Conservation (phyloP, 2,113 vertebrate genomes). For the Daboia siamensis region DNA sequence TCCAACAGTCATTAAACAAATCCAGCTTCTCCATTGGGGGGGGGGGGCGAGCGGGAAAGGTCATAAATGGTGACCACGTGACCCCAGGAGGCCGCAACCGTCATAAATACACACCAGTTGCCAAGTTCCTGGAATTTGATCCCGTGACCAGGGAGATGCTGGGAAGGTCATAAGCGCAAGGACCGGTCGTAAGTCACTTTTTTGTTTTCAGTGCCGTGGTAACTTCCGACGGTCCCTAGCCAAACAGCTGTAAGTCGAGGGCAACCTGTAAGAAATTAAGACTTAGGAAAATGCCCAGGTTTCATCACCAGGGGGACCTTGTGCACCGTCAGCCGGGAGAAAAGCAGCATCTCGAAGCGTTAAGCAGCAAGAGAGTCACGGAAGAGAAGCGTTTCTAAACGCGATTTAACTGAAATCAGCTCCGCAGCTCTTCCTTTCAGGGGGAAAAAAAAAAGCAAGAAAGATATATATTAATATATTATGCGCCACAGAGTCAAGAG, state of each 20-base stretch:
- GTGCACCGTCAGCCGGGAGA: not conserved
- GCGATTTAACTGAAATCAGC: not conserved
- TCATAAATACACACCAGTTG: not conserved
- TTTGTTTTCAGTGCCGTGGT: not conserved
- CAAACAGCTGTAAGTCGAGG: not conserved
- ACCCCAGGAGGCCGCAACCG: not conserved
- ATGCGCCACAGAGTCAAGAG: not conserved
- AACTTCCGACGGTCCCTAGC: not conserved
- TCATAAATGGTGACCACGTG: not conserved
- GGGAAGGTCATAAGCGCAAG: not conserved
- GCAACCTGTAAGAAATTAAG: not conserved
- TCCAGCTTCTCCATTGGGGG: not conserved
- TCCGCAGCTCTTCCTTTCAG: not conserved
- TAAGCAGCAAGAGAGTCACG: not conserved
- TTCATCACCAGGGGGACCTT: not conserved
- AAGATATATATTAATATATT: not conserved
- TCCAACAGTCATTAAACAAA: too few relatives aligned
- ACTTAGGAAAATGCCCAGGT: not conserved
- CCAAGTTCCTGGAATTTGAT: not conserved
- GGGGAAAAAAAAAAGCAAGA: too few relatives aligned
- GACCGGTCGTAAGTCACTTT: not conserved
- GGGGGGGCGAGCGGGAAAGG: not conserved
- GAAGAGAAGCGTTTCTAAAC: not conserved
- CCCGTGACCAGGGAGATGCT: not conserved
- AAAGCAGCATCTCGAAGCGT: not conserved